Conservation (phyloP, 2,888 invertebrate species). For the Drosophila lutescens region DNA sequence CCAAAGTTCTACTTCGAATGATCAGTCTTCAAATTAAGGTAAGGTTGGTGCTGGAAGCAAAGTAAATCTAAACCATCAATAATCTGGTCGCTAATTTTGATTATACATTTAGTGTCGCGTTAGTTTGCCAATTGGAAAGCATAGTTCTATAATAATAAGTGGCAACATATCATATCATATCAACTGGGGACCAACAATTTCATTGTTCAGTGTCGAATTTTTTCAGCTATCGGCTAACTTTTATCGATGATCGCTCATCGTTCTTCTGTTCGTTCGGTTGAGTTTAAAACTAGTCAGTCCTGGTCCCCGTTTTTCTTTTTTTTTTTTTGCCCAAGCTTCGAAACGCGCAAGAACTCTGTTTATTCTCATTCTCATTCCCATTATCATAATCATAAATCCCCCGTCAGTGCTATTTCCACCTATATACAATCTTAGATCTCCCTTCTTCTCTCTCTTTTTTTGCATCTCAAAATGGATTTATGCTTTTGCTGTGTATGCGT, state of each 20-base stretch:
- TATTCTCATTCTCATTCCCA: background rate
- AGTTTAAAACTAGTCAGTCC: slow-evolving; percentile 42
- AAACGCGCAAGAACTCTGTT: slow-evolving; percentile 1
- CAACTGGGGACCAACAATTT: slow-evolving; percentile 32
- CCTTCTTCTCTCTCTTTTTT: background rate
- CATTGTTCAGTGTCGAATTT: slow-evolving; percentile 20
- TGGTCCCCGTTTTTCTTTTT: background rate
- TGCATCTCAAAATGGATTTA: slow-evolving; percentile 6
- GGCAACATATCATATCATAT: background rate
- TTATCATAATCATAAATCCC: background rate
- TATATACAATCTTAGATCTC: slow-evolving; percentile 28
- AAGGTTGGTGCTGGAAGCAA: slow-evolving; percentile 40
- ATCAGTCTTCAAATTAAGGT: slow-evolving; percentile 75
- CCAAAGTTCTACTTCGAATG: slow-evolving; percentile 73
- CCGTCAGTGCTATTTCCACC: slow-evolving; percentile 26
- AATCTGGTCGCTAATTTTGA: slow-evolving; percentile 33
- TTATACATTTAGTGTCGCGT: slow-evolving; percentile 23
- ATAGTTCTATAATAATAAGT: slow-evolving; percentile 10
- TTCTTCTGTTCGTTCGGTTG: slow-evolving; percentile 4
- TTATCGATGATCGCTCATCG: slow-evolving; percentile 13
- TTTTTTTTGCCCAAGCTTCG: slow-evolving; percentile 6
- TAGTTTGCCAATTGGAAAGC: slow-evolving; percentile 31
- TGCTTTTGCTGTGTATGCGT: slow-evolving; percentile 23
- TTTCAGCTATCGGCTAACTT: slow-evolving; percentile 11
- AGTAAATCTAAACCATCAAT: slow-evolving; percentile 12